Evolutionary conservation across 2,888 invertebrate species (phyloP), one percentile per base, ranked within the genome.

Genomic region (Polietes domitor): DNA sequence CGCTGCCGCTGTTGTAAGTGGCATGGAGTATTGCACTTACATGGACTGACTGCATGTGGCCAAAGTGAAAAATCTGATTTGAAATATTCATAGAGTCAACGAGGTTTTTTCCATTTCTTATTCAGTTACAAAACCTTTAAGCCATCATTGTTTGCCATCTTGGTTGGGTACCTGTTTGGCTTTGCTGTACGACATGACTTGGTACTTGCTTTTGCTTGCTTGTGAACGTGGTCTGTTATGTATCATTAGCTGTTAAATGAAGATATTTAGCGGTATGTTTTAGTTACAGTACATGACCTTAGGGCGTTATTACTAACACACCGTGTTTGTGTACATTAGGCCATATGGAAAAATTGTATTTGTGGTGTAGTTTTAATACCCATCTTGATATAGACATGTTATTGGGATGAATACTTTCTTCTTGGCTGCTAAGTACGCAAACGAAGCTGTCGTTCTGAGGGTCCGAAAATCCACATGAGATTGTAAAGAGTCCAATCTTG

Each of bases 201-300:
- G 17, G 15, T 32, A 37, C n/a, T 32, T 19, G 17, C 43, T 68
- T 41, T 9, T 68, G 43, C 24, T 43, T 43, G 15, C 7, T 9
- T 37, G 4, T 37, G 37, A 37, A 37, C 26, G n/a, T 2, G 5
- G 19, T n/a, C 41, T 43, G n/a, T 41, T 17, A 71, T 50, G 24
- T 37, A 72, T 75, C 65, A 71, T 77, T 80, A 78, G 63, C 37
- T 17, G 55, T 65, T 80, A 77, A 83, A 83, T 83, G 50, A 83
- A 82, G 74, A 85, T 85, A 85, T 85, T 82, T 82, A 82, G 37
- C 53, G 43, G 37, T 68, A 77, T 61, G 76, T 78, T 68, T 76
- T 84, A 78, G 28, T 19, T 41, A 12, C 41, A 61, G 24, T 37
- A 28, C 41, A 77, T 71, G 43, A 61, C 71, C 77, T 70, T 50